Evolutionary conservation across 2,888 invertebrate genomes (phyloP).

Genomic region (Homarus gammarus): DNA sequence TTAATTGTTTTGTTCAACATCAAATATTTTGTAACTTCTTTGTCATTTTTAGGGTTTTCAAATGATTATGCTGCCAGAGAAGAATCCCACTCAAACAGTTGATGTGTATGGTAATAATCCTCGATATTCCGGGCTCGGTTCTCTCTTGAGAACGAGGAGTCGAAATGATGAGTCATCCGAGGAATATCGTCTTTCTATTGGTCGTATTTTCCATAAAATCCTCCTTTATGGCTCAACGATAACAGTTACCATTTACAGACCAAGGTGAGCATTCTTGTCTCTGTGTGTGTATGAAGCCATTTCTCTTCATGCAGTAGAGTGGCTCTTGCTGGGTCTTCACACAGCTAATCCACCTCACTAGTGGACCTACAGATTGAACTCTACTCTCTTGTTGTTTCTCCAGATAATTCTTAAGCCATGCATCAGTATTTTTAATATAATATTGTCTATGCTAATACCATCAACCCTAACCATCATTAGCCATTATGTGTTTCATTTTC

Average conservation of each 20-base stretch:
- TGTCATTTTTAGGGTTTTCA: conserved; percentile 87
- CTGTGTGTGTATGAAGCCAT: too few relatives aligned
- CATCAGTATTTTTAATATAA: too few relatives aligned
- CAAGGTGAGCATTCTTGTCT: conserved; percentile 87
- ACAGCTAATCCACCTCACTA: too few relatives aligned
- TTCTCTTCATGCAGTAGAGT: too few relatives aligned
- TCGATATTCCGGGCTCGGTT: conserved; percentile 42
- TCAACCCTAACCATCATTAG: too few relatives aligned
- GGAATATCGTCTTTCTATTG: conserved; percentile 93
- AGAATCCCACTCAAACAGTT: conserved; percentile 74
- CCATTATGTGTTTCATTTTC: not conserved
- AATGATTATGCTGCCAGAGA: conserved; percentile 84
- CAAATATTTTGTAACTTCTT: not conserved
- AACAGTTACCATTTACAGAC: conserved; percentile 94
- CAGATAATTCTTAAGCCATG: too few relatives aligned
- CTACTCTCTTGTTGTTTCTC: too few relatives aligned
- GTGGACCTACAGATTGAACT: too few relatives aligned
- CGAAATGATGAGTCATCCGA: conserved; percentile 78
- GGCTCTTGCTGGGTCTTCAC: too few relatives aligned
- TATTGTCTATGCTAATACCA: too few relatives aligned
- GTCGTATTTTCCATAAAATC: conserved; percentile 95
- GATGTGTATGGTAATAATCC: conserved; percentile 22
- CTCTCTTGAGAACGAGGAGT: conserved; percentile 47
- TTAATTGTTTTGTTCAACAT: not conserved
- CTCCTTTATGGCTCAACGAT: conserved; percentile 92